Evolutionary conservation across 1,140 invertebrate genomes (phyloP), one percentile per base, ranked within the genome.

Genomic region (Rhagoletis pomonella): DNA sequence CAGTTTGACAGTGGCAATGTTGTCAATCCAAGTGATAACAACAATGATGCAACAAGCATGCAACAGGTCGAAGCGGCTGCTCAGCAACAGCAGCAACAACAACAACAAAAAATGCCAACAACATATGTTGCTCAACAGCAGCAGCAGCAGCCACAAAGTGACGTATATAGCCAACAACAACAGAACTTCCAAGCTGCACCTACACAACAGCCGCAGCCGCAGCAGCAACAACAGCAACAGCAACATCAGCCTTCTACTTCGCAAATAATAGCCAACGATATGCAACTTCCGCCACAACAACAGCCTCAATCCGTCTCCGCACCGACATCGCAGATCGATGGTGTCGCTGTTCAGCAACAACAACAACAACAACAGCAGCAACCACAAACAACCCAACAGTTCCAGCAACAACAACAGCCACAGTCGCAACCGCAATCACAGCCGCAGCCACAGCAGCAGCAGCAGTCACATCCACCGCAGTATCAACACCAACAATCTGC

Each of bases 1-100:
- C 94, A 94, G 69, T 91, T 93, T 12, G 89, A 90, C 58, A 91
- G 91, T 87, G 89, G 90, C 67, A 89, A 88, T 64, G 88, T 88
- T 85, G 86, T 88, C 39, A 85, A 85, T 17, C 29, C 65, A 4
- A 73, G 47, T 47, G 87, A 89, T 58, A 89, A 88, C 67, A 88
- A 81, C 17, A 87, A 88, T 59, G 86, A 65, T 39, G 64, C 84
- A 14, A 44, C 14, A 0, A 88, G 62, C 50, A 86, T 44, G 65
- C 89, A 90, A 58, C 90, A 88, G 29, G 58, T 90, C 88, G 90
- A 89, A 64, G 90, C 90, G 17, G 89, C 65, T 65, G 17, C 29
- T n/a, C 60, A 44, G 67, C 67, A 19, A 55, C 47, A 44, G 64
- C 58, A 44, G 55, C 88, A 55, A 86, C 50, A 55, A 62, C 90